Evolutionary conservation across 2,113 vertebrate genomes (phyloP).

Genomic region (Phalacrocorax brasilianus): DNA sequence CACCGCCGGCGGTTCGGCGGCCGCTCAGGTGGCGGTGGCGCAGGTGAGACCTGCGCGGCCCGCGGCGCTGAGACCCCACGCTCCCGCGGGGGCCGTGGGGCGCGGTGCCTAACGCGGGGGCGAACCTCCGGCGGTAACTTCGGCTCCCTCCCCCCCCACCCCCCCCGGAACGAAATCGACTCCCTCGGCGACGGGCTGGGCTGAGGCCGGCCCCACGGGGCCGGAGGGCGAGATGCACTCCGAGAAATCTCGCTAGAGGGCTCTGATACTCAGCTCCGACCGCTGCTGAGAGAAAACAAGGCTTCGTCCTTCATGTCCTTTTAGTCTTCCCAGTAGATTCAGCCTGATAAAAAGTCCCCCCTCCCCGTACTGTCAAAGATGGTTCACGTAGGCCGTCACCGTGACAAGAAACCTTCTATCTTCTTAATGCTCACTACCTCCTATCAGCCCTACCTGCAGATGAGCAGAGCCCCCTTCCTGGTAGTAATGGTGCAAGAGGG

Average conservation of each 20-base stretch:
- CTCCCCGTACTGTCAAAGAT: background rate
- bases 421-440: background rate
- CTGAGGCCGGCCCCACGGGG: background rate
- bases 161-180: background rate
- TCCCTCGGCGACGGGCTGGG: background rate
- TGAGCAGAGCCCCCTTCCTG: background rate
- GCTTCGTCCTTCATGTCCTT: background rate
- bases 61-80: too few relatives aligned
- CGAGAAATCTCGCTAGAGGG: constrained; percentile 45
- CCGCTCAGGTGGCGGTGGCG: too few relatives aligned
- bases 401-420: background rate
- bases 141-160: too few relatives aligned
- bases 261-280: constrained; percentile 10
- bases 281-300: background rate
- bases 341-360: background rate
- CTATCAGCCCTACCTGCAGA: background rate
- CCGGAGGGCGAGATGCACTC: background rate
- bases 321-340: background rate
- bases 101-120: too few relatives aligned
- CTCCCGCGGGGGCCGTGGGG: too few relatives aligned
- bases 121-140: background rate
- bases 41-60: too few relatives aligned
- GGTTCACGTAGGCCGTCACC: background rate
- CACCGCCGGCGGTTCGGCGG: too few relatives aligned
- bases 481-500: background rate